A percentile compares a stretch with the other conserved stretches of the same genome.
These are phyloP conservation scores for Spodoptera picta DNA, from an alignment of 2,888 invertebrate species.

Conservation along the genomic window DNA sequence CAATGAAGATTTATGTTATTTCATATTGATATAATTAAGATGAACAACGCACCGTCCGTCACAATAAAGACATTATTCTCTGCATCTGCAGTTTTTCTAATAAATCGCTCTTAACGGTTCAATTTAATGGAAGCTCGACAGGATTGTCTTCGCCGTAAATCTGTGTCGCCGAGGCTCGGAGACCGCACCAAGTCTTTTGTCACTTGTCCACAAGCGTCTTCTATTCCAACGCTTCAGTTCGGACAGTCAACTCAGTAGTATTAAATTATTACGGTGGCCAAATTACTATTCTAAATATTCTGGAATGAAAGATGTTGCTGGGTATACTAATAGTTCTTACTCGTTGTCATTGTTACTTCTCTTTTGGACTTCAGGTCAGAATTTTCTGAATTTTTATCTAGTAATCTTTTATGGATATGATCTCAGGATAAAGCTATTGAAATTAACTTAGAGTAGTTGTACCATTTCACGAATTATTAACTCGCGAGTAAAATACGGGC, in stretches of 20 bases:
- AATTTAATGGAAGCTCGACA: conserved; percentile 60
- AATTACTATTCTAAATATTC: too few relatives aligned
- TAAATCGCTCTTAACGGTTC: conserved; percentile 60
- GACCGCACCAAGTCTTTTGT: conserved; percentile 67
- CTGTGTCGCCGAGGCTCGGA: conserved; percentile 57
- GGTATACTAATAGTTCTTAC: too few relatives aligned
- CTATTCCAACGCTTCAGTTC: conserved; percentile 29
- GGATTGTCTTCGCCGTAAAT: conserved; percentile 64
- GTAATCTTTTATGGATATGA: too few relatives aligned
- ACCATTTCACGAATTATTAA: too few relatives aligned
- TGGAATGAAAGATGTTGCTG: too few relatives aligned
- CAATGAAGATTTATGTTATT: conserved; percentile 1
- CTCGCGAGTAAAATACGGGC: too few relatives aligned
- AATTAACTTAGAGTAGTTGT: too few relatives aligned
- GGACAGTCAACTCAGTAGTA: conserved; percentile 45
- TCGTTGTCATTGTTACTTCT: too few relatives aligned
- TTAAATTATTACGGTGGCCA: neutral
- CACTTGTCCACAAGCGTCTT: conserved; percentile 67
- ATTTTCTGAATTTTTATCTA: too few relatives aligned
- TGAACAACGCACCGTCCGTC: conserved; percentile 28
- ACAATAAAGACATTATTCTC: conserved; percentile 41
- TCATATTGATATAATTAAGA: conserved; percentile 39
- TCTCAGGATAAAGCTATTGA: too few relatives aligned
- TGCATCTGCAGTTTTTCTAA: conserved; percentile 52
- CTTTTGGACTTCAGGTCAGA: too few relatives aligned